A percentile compares a stretch with the other conserved stretches of the same genome.
These are phyloP conservation scores for Vollenhovia emeryi DNA, from an alignment of 1,140 invertebrate species.

Conservation along the genomic window DNA sequence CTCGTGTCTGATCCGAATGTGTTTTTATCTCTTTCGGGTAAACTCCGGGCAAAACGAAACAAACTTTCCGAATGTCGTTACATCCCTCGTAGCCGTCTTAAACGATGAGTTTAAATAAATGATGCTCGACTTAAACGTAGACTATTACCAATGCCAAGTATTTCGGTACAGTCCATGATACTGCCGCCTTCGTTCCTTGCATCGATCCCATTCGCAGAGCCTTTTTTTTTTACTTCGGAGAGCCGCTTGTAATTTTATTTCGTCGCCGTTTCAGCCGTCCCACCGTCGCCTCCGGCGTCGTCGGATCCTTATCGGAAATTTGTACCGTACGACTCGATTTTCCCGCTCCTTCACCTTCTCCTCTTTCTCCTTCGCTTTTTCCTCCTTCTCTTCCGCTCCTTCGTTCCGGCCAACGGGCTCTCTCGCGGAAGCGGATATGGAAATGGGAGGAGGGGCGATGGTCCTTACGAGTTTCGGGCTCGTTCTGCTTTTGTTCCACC, in stretches of 20 bases:
- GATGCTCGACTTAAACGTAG: constrained; percentile 81
- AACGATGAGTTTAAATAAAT: constrained; percentile 80
- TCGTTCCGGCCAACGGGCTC: constrained; percentile 32
- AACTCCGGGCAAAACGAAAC: not conserved
- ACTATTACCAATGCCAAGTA: constrained; percentile 79
- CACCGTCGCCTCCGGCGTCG: constrained; percentile 57
- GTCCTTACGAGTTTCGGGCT: constrained; percentile 68
- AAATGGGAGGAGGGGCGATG: constrained; percentile 69
- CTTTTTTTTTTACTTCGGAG: constrained; percentile 53
- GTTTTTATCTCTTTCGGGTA: not conserved
- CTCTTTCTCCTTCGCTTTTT: not conserved
- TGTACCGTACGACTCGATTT: constrained; percentile 73
- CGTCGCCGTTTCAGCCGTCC: constrained; percentile 56
- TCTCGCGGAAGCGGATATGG: constrained; percentile 71
- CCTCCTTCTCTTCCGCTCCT: not conserved
- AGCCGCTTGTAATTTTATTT: constrained; percentile 81
- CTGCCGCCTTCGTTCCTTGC: constrained; percentile 28
- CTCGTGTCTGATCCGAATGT: not conserved
- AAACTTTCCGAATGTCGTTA: constrained; percentile 23
- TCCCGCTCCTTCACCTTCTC: constrained; percentile 36
- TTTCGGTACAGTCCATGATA: constrained; percentile 65
- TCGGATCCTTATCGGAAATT: constrained; percentile 82
- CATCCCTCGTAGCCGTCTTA: not conserved
- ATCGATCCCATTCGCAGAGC: constrained; percentile 8
- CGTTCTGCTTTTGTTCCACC: constrained; percentile 73